Evolutionary conservation across 2,113 vertebrate genomes (phyloP), one percentile per base, ranked within the genome.

Genomic region (Patagioenas fasciata): DNA sequence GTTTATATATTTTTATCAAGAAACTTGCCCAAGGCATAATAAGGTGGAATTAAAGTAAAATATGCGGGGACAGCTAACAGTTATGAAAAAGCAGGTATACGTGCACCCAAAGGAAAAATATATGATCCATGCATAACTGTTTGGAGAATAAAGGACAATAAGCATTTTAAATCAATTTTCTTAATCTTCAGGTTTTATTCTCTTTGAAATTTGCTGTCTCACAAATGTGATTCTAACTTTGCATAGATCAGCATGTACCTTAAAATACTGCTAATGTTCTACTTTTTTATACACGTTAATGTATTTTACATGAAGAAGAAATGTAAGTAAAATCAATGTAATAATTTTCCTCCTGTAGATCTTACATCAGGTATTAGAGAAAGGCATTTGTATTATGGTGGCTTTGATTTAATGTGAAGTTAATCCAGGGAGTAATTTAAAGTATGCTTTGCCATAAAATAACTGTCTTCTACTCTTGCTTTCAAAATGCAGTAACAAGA

Each of bases 371-470:
- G 17, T 73, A 80, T 77, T 95, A 85, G 70, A 53, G n/a, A 70
- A 75, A 88, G 28, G 13, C 53, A 85, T 85, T 88, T 70, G 9
- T 50, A 70, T 78, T 80, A 65, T 2, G 2, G 13, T 58, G 67
- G 83, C 80, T 66, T 0, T 0, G 44, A 90, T 77, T 94, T 81
- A 72, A 80, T 14, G 20, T 25, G 66, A 85, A 93, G 31, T 73
- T 85, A 95, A 95, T 85, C 67, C 62, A 73, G 15, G 5, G n/a
- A 83, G 58, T 54, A 80, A 94, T 94, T 90, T 85, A 73, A 94
- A 85, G 75, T 50, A 80, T 23, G n/a, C 11, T 80, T 88, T 83
- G n/a, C 44, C 40, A 77, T 44, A 62, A 85, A 90, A 77, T 69
- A 91, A 34, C 11, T 28, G 14, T 6, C 91, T 79, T 83, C 40